Evolutionary conservation across 2,888 invertebrate species (phyloP).

Genomic region (Acleris holmiana): DNA sequence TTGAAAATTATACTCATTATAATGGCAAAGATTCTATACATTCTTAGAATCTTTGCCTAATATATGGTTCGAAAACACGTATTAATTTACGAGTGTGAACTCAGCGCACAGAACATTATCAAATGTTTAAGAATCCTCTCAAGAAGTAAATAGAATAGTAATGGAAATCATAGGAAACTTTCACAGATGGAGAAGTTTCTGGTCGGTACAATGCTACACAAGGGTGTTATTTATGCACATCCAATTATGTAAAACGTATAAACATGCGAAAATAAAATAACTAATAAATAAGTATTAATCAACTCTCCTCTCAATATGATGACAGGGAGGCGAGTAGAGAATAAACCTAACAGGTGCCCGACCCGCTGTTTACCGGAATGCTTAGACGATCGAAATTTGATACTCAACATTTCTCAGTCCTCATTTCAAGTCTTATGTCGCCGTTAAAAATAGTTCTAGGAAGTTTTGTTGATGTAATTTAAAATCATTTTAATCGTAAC

Average conservation of each 20-base stretch:
- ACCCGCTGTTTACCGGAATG: not conserved
- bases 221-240: conserved; percentile 49
- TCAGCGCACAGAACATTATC: conserved; percentile 28
- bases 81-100: conserved; percentile 50
- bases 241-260: too few relatives aligned
- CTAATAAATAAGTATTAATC: too few relatives aligned
- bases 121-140: too few relatives aligned
- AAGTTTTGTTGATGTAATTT: too few relatives aligned
- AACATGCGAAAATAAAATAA: too few relatives aligned
- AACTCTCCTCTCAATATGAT: too few relatives aligned
- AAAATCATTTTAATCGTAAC: too few relatives aligned
- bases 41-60: conserved; percentile 38
- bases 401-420: not conserved
- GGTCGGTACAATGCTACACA: conserved; percentile 38
- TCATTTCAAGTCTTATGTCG: not conserved
- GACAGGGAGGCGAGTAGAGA: too few relatives aligned
- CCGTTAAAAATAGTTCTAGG: too few relatives aligned
- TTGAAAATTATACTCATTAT: conserved; percentile 41
- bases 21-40: conserved; percentile 5
- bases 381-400: not conserved
- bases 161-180: too few relatives aligned
- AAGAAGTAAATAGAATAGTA: too few relatives aligned
- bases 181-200: too few relatives aligned
- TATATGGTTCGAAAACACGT: conserved; percentile 46
- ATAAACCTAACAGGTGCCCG: not conserved